These are phyloP conservation scores for Maniola jurtina DNA, from an alignment of 1,140 invertebrate genomes.

Conservation along the genomic window DNA sequence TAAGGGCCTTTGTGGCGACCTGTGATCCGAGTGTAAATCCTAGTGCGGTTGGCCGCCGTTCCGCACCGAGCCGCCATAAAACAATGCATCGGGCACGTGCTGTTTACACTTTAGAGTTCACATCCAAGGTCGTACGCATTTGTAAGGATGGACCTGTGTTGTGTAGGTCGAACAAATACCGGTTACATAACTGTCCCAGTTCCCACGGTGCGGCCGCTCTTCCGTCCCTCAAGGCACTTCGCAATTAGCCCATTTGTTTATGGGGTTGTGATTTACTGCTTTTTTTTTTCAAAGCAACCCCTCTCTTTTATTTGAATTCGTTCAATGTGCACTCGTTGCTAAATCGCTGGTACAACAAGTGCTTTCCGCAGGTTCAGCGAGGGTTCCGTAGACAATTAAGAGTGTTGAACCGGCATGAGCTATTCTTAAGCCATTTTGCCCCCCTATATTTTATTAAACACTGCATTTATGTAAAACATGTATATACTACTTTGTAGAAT, in stretches of 20 bases:
- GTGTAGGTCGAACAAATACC: conserved; percentile 73
- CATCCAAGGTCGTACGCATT: conserved; percentile 77
- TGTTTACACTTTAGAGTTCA: conserved; percentile 76
- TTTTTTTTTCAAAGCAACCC: conserved; percentile 9
- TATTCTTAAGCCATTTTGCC: too few relatives aligned
- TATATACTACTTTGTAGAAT: too few relatives aligned
- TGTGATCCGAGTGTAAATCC: conserved; percentile 27
- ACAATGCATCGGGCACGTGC: conserved; percentile 76
- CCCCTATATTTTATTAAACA: too few relatives aligned
- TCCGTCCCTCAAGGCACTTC: conserved; percentile 36
- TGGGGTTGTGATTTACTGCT: conserved; percentile 16
- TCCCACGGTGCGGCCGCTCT: conserved; percentile 63
- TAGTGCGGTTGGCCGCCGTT: conserved; percentile 37
- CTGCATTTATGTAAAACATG: too few relatives aligned
- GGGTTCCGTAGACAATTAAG: not conserved
- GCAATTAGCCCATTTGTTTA: conserved; percentile 34
- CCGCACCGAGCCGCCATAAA: conserved; percentile 63
- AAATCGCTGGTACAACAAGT: conserved; percentile 5
- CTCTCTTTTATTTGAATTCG: conserved; percentile 7
- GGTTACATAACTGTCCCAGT: conserved; percentile 73
- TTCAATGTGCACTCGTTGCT: conserved; percentile 9
- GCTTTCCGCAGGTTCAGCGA: conserved; percentile 8
- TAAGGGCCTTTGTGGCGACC: conserved; percentile 2
- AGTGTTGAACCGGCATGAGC: too few relatives aligned
- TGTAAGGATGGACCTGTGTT: conserved; percentile 76